A percentile compares a stretch with the other conserved stretches of the same genome.
Evolutionary conservation across 2,888 invertebrate species (phyloP).

Genomic region (Aleiodes alternator): DNA sequence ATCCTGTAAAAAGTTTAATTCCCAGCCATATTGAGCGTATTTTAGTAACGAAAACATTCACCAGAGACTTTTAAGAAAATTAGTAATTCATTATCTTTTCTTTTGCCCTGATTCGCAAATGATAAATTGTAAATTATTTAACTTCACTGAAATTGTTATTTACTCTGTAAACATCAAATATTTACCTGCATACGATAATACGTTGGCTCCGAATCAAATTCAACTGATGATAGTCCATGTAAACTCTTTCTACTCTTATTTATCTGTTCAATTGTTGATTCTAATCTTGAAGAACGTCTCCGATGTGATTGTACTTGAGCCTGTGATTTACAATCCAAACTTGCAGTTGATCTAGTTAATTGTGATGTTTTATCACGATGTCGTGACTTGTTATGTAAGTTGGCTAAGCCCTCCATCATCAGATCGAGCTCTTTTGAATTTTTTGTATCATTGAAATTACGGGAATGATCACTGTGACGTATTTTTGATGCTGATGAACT

Average conservation of each 20-base stretch:
- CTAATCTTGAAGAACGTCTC: conserved; percentile 62
- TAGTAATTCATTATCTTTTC: no score
- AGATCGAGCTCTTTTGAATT: conserved; percentile 76
- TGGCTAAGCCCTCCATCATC: conserved; percentile 76
- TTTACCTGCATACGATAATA: conserved; percentile 76
- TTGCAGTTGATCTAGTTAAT: conserved; percentile 69
- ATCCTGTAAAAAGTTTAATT: conserved; percentile 59
- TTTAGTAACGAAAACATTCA: not conserved
- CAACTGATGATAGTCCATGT: conserved; percentile 78
- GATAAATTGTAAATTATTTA: no score
- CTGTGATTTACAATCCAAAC: conserved; percentile 65
- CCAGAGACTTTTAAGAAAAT: no score
- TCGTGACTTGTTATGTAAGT: conserved; percentile 78
- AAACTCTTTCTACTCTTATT: conserved; percentile 62
- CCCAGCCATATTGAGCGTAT: not conserved
- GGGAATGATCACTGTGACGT: conserved; percentile 60
- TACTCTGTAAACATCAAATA: not conserved
- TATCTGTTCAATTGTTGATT: conserved; percentile 66
- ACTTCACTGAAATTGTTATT: not conserved
- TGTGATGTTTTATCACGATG: conserved; percentile 61
- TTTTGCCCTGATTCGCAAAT: no score
- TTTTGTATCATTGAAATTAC: conserved; percentile 59
- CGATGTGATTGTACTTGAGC: conserved; percentile 61
- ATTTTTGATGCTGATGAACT: conserved; percentile 64
- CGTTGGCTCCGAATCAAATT: conserved; percentile 86